Conservation (phyloP, 1,140 invertebrate genomes). For the Danaus plexippus region DNA sequence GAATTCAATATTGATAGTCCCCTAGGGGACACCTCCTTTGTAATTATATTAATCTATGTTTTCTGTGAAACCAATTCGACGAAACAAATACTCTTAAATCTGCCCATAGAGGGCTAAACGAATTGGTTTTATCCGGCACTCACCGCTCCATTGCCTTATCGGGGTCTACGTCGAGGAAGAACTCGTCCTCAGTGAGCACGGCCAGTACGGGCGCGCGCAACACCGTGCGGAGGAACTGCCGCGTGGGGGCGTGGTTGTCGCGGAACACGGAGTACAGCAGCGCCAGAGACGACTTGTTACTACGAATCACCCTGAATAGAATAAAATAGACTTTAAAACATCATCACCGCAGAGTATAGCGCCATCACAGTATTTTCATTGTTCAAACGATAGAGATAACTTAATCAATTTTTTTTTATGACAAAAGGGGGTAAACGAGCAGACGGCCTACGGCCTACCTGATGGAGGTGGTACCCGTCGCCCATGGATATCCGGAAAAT, state of each 20-base stretch:
- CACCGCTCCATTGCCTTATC: conserved; percentile 82
- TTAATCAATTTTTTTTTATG: too few species aligned
- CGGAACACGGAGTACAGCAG: conserved; percentile 91
- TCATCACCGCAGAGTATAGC: not conserved
- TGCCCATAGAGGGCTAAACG: conserved; percentile 16
- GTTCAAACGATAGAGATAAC: too few species aligned
- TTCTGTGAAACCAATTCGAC: too few species aligned
- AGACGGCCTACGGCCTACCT: too few species aligned
- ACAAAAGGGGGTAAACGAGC: too few species aligned
- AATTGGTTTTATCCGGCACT: conserved; percentile 18
- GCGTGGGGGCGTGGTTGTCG: conserved; percentile 91
- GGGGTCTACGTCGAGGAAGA: conserved; percentile 93
- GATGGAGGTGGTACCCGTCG: too few species aligned
- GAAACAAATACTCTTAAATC: too few species aligned
- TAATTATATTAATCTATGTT: too few species aligned
- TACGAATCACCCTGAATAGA: conserved; percentile 77
- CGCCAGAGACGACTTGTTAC: conserved; percentile 90
- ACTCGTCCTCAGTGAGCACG: conserved; percentile 93
- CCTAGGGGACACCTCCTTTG: too few species aligned
- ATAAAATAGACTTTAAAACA: not conserved
- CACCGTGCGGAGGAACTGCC: conserved; percentile 93
- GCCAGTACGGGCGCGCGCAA: conserved; percentile 93
- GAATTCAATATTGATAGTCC: too few species aligned
- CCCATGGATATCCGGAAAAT: too few species aligned
- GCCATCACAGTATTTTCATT: too few species aligned